Evolutionary conservation across 23 tunicate species (phyloP), one percentile per base, ranked within the genome.

Genomic region (Halocynthia aurantium): DNA sequence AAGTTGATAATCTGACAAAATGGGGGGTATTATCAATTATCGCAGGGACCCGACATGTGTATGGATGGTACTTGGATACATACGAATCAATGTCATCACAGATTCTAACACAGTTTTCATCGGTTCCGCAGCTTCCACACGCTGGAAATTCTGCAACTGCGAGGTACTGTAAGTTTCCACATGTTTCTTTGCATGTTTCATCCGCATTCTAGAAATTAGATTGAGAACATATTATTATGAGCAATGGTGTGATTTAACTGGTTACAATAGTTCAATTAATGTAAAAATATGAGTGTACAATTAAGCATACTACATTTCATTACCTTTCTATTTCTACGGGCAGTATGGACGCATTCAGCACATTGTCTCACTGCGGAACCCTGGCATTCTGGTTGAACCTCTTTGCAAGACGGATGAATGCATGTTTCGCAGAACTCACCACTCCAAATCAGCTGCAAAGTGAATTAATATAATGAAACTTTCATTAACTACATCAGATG

Each of bases 341-440:
- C 88, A 12, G 72, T 50, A 73, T 88, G 83, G 5, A 88, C 70
- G 55, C 95, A 88, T 10, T 55, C 15, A 10, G 95, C 95, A 71
- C 95, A 88, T 8, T 71, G 10, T 8, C 50, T 58, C 49, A 67
- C 54, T 44, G 61, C 19, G 0, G 75, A n/a, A 6, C 60, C 61
- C 40, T 77, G 68, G 51, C 95, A 88, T 6, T 60, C 78, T 22
- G 58, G 75, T 77, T 58, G 21, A 6, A 40, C 22, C 8, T 76
- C 72, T 11, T 80, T 76, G 56, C 95, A 88, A 9, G 51, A 44
- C 20, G 95, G 95, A 72, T 71, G 82, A 63, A 82, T 67, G 77
- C 95, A 88, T 7, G 53, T 62, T 17, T 88, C 76, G 52, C 95
- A 88, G 50, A 81, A 86, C 50, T 18, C 22, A 18, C 84, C 90